Evolutionary conservation across 1,140 invertebrate species (phyloP), one percentile per base, ranked within the genome.

Genomic region (Drosophila murphyi): DNA sequence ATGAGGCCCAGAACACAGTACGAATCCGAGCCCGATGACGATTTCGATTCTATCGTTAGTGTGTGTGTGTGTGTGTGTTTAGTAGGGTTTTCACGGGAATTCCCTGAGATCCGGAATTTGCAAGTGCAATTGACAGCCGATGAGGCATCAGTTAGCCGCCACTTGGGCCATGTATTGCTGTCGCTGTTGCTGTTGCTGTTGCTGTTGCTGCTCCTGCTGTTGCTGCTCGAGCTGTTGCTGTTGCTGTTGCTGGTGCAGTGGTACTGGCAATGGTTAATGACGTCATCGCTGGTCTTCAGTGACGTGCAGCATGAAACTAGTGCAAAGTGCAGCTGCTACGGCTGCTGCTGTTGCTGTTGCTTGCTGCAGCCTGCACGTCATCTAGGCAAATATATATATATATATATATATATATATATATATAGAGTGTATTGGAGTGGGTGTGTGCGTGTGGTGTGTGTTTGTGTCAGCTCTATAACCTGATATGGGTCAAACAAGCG

Each of bases 401-500:
- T 20, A 20, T 20, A 20, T 20, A 20, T 20, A 20, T 20, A n/a
- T n/a, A n/a, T n/a, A 20, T 20, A 20, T 20, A 20, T 20, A 20
- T 1, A 20, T 20, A 20, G 20, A 20, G 20, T 20, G 20, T 20
- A 20, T 20, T 20, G 20, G 20, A 20, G 51, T 75, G 34, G 60
- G 43, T 35, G 37, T 7, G 12, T 60, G 3, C 34, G 41, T 60
- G 20, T 47, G 5, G 12, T 35, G 50, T 29, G 51, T 45, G 29
- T 31, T 20, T 20, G 7, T 78, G 67, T 56, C 20, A 20, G 20
- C 20, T 20, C 20, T 20, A 65, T 74, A 75, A 70, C 61, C 71
- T 72, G 71, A 85, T 74, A 85, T 85, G 64, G 82, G 82, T 86
- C 81, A 85, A 12, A 45, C 51, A 4, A 54, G 60, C 20, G 60